Percentiles rank a stretch among this genome's conserved stretches.
These are phyloP conservation scores for Gastrophysa polygoni DNA, from an alignment of 2,888 invertebrate species.

Conservation along the genomic window DNA sequence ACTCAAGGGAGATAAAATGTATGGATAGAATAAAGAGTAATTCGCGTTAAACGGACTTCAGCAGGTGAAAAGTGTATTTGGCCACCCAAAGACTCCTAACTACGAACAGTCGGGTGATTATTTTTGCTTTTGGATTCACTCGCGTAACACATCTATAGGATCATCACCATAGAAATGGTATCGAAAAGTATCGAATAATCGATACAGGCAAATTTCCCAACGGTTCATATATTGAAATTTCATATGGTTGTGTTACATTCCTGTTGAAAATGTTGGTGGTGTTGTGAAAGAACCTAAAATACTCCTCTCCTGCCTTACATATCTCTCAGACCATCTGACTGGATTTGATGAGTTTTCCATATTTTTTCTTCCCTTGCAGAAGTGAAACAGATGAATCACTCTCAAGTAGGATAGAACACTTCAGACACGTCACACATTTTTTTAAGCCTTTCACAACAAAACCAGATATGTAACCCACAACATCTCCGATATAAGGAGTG, in stretches of 20 bases:
- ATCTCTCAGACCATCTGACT: constrained; percentile 14
- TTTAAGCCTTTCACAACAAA: constrained; percentile 27
- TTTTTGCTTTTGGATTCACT: no score
- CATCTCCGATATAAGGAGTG: constrained; percentile 19
- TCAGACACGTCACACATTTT: constrained; percentile 18
- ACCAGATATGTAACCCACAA: constrained; percentile 25
- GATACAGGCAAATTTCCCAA: constrained; percentile 12
- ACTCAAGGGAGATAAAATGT: no score
- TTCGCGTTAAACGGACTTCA: no score
- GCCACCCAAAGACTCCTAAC: no score
- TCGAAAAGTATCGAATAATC: constrained; percentile 8
- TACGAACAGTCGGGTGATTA: no score
- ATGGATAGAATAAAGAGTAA: no score
- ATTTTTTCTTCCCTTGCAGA: constrained; percentile 25
- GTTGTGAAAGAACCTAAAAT: constrained; percentile 6
- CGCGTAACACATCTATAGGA: neutral
- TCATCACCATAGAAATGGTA: constrained; percentile 18
- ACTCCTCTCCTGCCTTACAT: constrained; percentile 15
- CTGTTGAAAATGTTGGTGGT: constrained; percentile 4
- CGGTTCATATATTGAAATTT: constrained; percentile 13
- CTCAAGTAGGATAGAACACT: constrained; percentile 19
- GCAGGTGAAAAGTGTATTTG: no score
- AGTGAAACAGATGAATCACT: constrained; percentile 14
- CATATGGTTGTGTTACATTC: constrained; percentile 4
- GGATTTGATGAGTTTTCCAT: constrained; percentile 18